These are phyloP conservation scores for Drosophila carrolli DNA, from an alignment of 1,140 invertebrate genomes.

Conservation along the genomic window DNA sequence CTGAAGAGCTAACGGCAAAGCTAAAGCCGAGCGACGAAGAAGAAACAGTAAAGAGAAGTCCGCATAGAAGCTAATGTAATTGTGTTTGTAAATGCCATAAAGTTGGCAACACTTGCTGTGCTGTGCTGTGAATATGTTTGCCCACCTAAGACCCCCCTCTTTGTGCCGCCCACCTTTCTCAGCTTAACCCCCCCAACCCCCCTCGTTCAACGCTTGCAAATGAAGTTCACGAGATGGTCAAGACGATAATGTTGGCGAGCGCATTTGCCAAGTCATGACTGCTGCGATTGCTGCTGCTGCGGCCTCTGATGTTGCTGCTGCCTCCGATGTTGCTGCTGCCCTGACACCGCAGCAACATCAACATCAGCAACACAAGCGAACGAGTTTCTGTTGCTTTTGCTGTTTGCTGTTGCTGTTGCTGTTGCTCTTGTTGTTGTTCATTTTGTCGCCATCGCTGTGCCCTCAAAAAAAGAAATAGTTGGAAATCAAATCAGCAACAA, in stretches of 20 bases:
- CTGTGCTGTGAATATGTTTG: conserved; percentile 65
- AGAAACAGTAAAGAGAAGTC: conserved; percentile 35
- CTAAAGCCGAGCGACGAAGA: conserved; percentile 31
- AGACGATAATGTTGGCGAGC: conserved; percentile 81
- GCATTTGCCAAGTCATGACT: conserved; percentile 78
- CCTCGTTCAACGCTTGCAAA: conserved; percentile 64
- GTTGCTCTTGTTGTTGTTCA: conserved; percentile 61
- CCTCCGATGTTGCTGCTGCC: conserved; percentile 43
- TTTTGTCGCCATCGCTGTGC: conserved; percentile 71
- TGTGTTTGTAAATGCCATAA: conserved; percentile 83
- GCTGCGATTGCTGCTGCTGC: conserved; percentile 17
- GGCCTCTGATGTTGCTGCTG: conserved; percentile 19
- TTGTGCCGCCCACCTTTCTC: conserved; percentile 6
- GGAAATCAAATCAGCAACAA: conserved; percentile 77
- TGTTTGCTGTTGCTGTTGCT: conserved; percentile 21
- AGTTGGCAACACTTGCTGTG: conserved; percentile 82
- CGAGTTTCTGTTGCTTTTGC: conserved; percentile 46
- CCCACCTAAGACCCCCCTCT: conserved; percentile 25
- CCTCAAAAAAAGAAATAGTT: conserved; percentile 69
- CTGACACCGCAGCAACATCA: conserved; percentile 62
- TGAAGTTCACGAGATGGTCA: conserved; percentile 83
- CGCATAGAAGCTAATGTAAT: conserved; percentile 70
- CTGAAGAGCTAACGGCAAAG: conserved; percentile 46
- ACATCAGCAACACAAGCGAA: conserved; percentile 51
- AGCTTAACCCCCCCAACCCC: neutral